phyloP scores from a whole-genome alignment of 2,888 invertebrate genomes.

The Plagodis dolabraria region DNA sequence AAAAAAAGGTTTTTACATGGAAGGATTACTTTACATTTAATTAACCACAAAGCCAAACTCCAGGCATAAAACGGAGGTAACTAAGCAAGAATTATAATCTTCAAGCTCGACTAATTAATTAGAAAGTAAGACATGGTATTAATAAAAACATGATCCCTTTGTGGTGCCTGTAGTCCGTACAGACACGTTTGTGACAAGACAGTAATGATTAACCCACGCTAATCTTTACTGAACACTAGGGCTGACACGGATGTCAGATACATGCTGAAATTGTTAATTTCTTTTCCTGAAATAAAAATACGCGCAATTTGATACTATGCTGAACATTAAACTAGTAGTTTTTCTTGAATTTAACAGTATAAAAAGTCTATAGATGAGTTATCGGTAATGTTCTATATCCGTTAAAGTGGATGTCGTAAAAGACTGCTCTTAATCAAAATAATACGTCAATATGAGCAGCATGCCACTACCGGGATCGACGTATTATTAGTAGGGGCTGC shows the following conservation, averaged over 20 bases:
- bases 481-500: no score
- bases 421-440: no score
- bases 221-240: not conserved
- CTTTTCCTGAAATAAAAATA: not conserved
- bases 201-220: not conserved
- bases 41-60: slow-evolving; percentile 19
- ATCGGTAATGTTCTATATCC: no score
- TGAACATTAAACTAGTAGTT: no score
- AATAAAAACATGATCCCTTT: slow-evolving; percentile 23
- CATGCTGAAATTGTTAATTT: not conserved
- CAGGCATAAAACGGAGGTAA: not conserved
- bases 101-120: slow-evolving; percentile 37
- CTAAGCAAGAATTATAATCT: slow-evolving; percentile 8
- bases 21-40: slow-evolving; percentile 23
- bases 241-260: not conserved
- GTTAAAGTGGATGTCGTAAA: no score
- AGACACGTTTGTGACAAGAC: slow-evolving; percentile 26
- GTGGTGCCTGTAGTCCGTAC: not conserved
- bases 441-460: no score
- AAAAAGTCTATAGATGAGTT: no score
- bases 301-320: not conserved
- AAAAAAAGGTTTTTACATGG: slow-evolving; percentile 13
- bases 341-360: no score
- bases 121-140: slow-evolving; percentile 29
- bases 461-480: no score